phyloP scores from a whole-genome alignment of 2,113 vertebrate genomes.

The Holacanthus passer region DNA sequence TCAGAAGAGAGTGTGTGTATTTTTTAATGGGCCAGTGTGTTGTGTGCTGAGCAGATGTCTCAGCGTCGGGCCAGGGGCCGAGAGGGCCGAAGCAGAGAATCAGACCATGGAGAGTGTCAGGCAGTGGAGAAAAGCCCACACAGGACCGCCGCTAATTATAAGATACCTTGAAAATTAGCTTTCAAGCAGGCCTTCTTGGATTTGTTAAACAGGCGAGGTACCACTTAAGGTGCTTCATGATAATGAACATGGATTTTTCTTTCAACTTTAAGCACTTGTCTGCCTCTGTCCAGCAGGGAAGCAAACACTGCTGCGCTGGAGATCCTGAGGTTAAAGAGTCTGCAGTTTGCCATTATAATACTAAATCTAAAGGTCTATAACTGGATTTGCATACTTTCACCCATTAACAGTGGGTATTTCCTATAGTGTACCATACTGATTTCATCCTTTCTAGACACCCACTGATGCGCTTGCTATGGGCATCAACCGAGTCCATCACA shows the following conservation, averaged over 20 bases:
- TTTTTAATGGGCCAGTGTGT: conserved; percentile 52
- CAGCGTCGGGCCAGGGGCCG: neutral
- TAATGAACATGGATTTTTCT: conserved; percentile 58
- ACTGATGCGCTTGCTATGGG: neutral
- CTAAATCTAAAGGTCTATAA: neutral
- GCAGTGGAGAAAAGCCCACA: conserved; percentile 36
- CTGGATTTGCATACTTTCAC: neutral
- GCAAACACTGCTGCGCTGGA: conserved; percentile 9
- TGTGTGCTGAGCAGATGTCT: conserved; percentile 60
- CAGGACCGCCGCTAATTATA: conserved; percentile 42
- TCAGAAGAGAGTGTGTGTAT: conserved; percentile 20
- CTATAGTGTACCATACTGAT: neutral
- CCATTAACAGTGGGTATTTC: neutral
- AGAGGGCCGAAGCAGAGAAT: neutral
- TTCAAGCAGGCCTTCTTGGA: conserved; percentile 21
- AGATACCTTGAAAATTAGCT: conserved; percentile 35
- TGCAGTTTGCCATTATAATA: conserved; percentile 1
- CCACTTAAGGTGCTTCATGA: conserved; percentile 36
- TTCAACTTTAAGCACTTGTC: conserved; percentile 47
- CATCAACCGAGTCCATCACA: neutral
- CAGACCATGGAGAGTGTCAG: conserved; percentile 25
- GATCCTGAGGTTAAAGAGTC: conserved; percentile 35
- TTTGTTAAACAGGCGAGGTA: conserved; percentile 44
- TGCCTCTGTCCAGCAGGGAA: conserved; percentile 34
- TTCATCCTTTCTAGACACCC: neutral